Evolutionary conservation across 2,888 invertebrate genomes (phyloP).

Genomic region (Drosophila diplacantha): DNA sequence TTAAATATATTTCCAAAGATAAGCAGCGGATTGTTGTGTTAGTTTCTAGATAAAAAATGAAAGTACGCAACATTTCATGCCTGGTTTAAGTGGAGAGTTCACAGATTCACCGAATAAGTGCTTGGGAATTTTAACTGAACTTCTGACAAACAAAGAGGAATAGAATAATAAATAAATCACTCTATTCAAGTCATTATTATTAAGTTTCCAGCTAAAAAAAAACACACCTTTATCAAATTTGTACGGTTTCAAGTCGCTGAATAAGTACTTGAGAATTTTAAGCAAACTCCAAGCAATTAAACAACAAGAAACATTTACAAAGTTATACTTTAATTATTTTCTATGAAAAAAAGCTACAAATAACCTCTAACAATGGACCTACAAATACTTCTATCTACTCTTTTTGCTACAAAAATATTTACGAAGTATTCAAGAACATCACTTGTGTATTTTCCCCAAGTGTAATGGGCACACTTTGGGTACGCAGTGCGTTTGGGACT

Average conservation of each 20-base stretch:
- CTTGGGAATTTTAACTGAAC: too few relatives aligned
- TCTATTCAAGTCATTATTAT: too few relatives aligned
- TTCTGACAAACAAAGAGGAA: too few relatives aligned
- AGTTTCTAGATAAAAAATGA: too few relatives aligned
- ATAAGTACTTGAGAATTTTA: background rate
- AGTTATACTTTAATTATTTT: background rate
- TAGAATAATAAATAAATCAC: too few relatives aligned
- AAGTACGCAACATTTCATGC: too few relatives aligned
- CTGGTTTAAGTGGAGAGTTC: too few relatives aligned
- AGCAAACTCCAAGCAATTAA: background rate
- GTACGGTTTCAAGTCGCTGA: too few relatives aligned
- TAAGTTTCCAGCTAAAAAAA: too few relatives aligned
- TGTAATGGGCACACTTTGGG: slow-evolving; percentile 17
- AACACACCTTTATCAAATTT: too few relatives aligned
- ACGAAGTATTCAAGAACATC: background rate
- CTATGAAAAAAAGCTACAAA: background rate
- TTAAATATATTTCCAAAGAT: background rate
- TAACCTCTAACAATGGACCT: background rate
- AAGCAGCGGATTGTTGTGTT: background rate
- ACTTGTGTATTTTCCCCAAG: background rate
- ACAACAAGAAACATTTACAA: background rate
- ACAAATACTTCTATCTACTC: background rate
- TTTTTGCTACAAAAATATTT: background rate
- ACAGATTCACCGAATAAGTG: too few relatives aligned
- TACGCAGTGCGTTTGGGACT: slow-evolving; percentile 3